Base-by-base conservation (phyloP, 1,140 invertebrate genomes). In the Rhagoletis zephyria region DNA sequence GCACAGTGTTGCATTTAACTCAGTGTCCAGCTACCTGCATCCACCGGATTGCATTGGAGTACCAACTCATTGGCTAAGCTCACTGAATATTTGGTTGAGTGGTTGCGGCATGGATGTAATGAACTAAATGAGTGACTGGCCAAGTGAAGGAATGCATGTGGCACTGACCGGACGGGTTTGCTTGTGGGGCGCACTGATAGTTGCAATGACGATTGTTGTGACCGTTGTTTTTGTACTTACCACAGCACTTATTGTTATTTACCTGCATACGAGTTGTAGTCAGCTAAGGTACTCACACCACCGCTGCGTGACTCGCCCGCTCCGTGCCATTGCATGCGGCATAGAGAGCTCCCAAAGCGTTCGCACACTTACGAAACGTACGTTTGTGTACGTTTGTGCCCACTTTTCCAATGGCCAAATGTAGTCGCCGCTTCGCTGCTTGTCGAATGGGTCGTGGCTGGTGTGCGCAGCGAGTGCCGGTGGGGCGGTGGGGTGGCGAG, bases 161-260 rank as follows among this genome's bases (percentile, higher is more conserved):
- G 70, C 70, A 51, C 45, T 7, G 9, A 81, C 74, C 48, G 74
- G 74, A 30, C 30, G 30, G 30, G 30, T 30, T 30, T 30, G 30
- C 30, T 30, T 30, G 30, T 30, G 30, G 30, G 30, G 30, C 30
- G 30, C 30, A 30, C 30, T 81, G 45, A 56, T 81, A 56, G 16
- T 1, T 10, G n/a, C 45, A 40, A 4, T 81, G n/a, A n/a, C 6
- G 51, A 10, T 81, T 19, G 74, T 14, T 12, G 45, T 81, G 40
- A 48, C 42, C 45, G 67, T 16, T 74, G 12, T 74, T 74, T 10
- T 74, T 65, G 64, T 65, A 30, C n/a, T 65, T 48, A 16, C n/a
- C 42, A n/a, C n/a, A 42, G 14, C 30, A 2, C 45, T 74, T 74
- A 45, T 77, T 77, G 70, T 81, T 81, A 81, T 81, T 59, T 81